Conservation (phyloP, 2,113 vertebrate genomes). For the Sialia sialis region DNA sequence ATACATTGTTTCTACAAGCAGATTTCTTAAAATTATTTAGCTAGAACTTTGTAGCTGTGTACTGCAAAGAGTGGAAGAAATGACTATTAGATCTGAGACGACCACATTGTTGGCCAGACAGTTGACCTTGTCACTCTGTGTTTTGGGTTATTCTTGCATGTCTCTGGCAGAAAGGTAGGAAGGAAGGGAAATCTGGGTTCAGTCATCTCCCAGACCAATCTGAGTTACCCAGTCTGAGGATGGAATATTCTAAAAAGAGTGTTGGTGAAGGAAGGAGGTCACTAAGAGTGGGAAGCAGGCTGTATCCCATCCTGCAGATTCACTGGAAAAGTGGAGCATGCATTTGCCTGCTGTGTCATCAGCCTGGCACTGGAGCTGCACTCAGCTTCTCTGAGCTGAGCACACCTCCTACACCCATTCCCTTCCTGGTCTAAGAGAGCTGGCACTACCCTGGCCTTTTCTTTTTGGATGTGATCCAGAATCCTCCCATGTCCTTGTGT, state of each 20-base stretch:
- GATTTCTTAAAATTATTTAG: background rate
- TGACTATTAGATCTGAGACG: background rate
- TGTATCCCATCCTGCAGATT: background rate
- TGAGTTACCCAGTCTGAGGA: background rate
- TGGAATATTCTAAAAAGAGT: background rate
- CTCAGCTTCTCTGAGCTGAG: background rate
- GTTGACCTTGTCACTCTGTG: background rate
- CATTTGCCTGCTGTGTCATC: background rate
- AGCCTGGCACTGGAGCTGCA: background rate
- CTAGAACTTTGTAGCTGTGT: background rate
- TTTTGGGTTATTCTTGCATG: background rate
- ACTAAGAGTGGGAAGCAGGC: background rate
- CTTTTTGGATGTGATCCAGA: background rate
- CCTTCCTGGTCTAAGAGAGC: background rate
- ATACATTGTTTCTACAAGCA: background rate
- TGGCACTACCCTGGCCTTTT: background rate
- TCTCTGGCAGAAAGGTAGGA: background rate
- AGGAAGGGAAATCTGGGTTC: background rate
- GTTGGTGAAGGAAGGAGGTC: background rate
- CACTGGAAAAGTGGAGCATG: background rate
- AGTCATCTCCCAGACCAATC: background rate
- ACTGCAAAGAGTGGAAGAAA: background rate
- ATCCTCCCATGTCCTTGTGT: background rate
- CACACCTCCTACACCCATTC: background rate
- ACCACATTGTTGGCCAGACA: background rate